phyloP scores from a whole-genome alignment of 2,113 vertebrate species.

The Astur gentilis region DNA sequence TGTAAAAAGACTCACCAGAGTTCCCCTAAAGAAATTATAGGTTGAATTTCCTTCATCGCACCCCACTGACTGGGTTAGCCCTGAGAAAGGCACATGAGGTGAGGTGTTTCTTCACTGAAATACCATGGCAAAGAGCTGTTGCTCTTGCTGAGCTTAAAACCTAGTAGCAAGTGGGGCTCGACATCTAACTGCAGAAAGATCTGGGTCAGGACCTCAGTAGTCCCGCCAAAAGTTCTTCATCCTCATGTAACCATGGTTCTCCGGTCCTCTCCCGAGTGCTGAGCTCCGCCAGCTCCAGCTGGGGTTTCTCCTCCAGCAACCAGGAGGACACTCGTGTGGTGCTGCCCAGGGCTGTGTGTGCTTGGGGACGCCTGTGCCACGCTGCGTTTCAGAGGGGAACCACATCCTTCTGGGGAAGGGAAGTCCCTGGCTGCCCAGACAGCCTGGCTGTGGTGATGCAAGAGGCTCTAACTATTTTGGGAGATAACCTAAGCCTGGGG shows the following conservation, averaged over 20 bases:
- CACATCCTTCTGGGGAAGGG: neutral
- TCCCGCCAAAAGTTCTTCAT: neutral
- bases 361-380: fast-evolving
- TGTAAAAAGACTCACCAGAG: neutral
- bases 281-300: neutral
- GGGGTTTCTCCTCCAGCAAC: neutral
- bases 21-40: neutral
- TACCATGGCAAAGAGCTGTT: neutral
- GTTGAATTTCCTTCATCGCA: neutral
- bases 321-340: fast-evolving
- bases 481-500: neutral
- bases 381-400: neutral
- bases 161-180: neutral
- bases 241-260: neutral
- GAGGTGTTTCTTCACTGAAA: neutral
- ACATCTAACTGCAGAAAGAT: neutral
- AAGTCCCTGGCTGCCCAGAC: neutral
- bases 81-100: too few species aligned
- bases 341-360: neutral
- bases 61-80: neutral
- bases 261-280: too few species aligned
- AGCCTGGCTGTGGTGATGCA: neutral
- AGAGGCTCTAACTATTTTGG: neutral
- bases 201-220: neutral
- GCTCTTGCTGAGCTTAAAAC: neutral